Percentiles rank a stretch among this genome's conserved stretches.
phyloP scores from a whole-genome alignment of 1,140 invertebrate genomes.

The Drosophila rhopaloa region DNA sequence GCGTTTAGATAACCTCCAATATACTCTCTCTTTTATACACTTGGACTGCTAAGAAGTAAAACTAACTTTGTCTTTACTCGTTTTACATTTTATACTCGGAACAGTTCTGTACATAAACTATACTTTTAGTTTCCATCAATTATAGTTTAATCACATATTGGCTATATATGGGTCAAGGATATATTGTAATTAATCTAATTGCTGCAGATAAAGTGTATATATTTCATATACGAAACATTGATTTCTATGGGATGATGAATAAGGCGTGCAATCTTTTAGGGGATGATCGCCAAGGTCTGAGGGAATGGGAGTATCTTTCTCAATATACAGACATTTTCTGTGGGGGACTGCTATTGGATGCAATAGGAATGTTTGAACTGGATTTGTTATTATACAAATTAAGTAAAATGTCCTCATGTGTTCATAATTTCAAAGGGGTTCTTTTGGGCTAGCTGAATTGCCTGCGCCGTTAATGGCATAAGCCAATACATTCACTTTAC shows the following conservation, averaged over 20 bases:
- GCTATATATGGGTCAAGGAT: constrained; percentile 47
- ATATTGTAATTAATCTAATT: constrained; percentile 40
- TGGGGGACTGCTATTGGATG: not conserved
- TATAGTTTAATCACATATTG: constrained; percentile 70
- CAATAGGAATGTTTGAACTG: constrained; percentile 6
- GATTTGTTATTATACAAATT: constrained; percentile 56
- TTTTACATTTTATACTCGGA: constrained; percentile 34
- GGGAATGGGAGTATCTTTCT: not conserved
- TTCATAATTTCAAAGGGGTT: constrained; percentile 64
- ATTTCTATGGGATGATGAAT: not conserved
- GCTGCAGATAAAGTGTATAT: constrained; percentile 4
- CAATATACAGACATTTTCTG: not conserved
- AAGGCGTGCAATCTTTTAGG: constrained; percentile 4
- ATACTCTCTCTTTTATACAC: constrained; percentile 31
- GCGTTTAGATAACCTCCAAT: constrained; percentile 10
- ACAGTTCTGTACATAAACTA: constrained; percentile 44
- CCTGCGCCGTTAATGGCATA: constrained; percentile 31
- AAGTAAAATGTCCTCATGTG: constrained; percentile 70
- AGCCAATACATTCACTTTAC: constrained; percentile 51
- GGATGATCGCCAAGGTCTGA: not conserved
- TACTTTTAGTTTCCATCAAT: constrained; percentile 37
- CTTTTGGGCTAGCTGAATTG: constrained; percentile 51
- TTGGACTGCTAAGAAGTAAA: constrained; percentile 11
- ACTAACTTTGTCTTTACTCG: constrained; percentile 9
- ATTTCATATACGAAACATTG: not conserved